A percentile compares a stretch with the other conserved stretches of the same genome.
These are phyloP conservation scores for Scaptodrosophila lebanonensis DNA, from an alignment of 1,140 invertebrate genomes.

Conservation along the genomic window DNA sequence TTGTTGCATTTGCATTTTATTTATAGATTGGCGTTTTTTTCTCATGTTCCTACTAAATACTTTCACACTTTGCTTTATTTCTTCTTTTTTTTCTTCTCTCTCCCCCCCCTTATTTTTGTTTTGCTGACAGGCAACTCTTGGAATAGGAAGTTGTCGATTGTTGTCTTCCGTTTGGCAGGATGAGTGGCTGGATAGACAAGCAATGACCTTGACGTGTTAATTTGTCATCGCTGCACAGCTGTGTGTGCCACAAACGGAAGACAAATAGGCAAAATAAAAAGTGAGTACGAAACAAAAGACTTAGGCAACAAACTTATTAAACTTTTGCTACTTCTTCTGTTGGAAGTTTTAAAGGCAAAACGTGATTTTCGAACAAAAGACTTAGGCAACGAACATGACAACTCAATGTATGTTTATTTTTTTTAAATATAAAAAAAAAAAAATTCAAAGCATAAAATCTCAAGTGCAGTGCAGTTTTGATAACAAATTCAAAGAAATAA, in stretches of 20 bases:
- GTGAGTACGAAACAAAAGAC: conserved; percentile 53
- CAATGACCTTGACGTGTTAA: conserved; percentile 74
- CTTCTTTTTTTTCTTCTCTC: background rate
- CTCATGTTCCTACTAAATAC: conserved; percentile 57
- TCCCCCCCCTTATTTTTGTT: conserved; percentile 7
- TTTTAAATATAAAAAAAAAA: too few species aligned
- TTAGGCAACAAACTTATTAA: conserved; percentile 47
- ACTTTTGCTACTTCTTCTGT: too few species aligned
- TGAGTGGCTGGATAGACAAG: conserved; percentile 24
- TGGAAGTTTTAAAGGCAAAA: conserved; percentile 2
- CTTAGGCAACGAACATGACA: too few species aligned
- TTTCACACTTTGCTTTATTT: conserved; percentile 50
- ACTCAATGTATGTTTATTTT: too few species aligned
- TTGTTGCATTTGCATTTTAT: conserved; percentile 61
- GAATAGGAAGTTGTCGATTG: conserved; percentile 37
- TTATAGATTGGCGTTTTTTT: conserved; percentile 36
- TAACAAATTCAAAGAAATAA: too few species aligned
- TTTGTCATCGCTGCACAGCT: conserved; percentile 42
- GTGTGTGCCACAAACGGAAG: too few species aligned
- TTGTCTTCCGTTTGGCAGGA: conserved; percentile 51
- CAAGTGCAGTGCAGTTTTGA: too few species aligned
- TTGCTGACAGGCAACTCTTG: conserved; percentile 9
- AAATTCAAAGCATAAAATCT: too few species aligned
- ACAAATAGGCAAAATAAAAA: too few species aligned
- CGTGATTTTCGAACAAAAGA: too few species aligned